A percentile compares a stretch with the other conserved stretches of the same genome.
Evolutionary conservation across 1,140 invertebrate genomes (phyloP).

Genomic region (Brachionus asplanchnoidis): DNA sequence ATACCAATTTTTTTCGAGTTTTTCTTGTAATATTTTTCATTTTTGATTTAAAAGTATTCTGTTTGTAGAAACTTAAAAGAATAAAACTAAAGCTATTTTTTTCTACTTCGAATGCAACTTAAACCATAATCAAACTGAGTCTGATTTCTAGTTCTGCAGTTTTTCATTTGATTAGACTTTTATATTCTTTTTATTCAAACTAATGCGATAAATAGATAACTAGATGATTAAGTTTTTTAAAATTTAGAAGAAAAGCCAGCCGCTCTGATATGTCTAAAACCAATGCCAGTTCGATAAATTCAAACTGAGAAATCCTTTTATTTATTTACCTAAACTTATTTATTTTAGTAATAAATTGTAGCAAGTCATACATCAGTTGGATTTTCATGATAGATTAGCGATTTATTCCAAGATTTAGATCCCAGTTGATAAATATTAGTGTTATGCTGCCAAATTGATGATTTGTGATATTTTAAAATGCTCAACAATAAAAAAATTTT

Average conservation of each 20-base stretch:
- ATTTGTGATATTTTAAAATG: background rate
- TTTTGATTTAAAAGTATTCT: conserved; percentile 29
- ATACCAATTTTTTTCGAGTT: conserved; percentile 11
- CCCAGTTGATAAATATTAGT: background rate
- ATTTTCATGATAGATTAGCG: background rate
- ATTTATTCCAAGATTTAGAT: background rate
- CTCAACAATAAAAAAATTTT: background rate
- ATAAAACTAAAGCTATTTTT: background rate
- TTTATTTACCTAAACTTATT: background rate
- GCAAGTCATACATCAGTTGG: background rate
- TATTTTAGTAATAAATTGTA: background rate
- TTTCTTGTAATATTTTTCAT: background rate
- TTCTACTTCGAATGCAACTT: background rate
- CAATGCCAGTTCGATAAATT: background rate
- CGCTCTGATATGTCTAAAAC: background rate
- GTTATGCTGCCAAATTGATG: background rate
- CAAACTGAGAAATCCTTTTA: background rate
- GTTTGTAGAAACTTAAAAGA: conserved; percentile 8
- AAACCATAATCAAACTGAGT: background rate
- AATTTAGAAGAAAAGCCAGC: background rate
- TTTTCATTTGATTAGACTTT: background rate
- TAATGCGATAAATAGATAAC: conserved; percentile 20
- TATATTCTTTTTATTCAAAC: background rate
- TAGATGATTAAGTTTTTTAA: background rate
- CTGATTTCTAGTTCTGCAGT: conserved; percentile 29